Evolutionary conservation across 2,888 invertebrate genomes (phyloP).

Genomic region (Drosophila kuntzei): DNA sequence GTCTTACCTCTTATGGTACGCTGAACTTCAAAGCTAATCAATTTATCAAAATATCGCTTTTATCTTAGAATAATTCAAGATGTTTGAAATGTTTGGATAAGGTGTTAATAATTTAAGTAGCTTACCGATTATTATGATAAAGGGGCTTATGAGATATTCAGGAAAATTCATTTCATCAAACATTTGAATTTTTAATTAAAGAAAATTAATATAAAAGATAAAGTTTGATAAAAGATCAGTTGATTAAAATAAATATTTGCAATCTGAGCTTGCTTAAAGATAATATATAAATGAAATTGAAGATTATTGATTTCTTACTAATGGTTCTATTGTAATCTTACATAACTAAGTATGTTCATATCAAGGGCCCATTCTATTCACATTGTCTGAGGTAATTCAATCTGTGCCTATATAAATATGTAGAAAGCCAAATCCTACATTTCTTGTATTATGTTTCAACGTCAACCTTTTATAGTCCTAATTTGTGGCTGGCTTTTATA

Average conservation of each 20-base stretch:
- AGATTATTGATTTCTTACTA: background rate
- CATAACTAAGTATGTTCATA: slow-evolving; percentile 1
- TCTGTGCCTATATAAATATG: slow-evolving; percentile 4
- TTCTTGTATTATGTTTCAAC: slow-evolving; percentile 22
- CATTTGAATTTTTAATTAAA: background rate
- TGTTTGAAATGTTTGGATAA: background rate
- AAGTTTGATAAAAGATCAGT: background rate
- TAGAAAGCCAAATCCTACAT: slow-evolving; percentile 28
- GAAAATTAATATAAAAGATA: background rate
- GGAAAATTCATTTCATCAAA: too few relatives aligned
- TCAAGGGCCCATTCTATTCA: background rate
- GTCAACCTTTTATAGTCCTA: slow-evolving; percentile 18
- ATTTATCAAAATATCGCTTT: background rate
- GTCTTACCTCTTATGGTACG: background rate
- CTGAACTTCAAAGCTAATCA: slow-evolving; percentile 14
- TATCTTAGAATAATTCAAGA: background rate
- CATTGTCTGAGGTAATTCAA: slow-evolving; percentile 2
- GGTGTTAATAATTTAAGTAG: too few relatives aligned
- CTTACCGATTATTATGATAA: background rate
- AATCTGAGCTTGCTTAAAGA: background rate
- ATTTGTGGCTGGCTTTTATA: slow-evolving; percentile 27
- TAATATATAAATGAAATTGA: background rate
- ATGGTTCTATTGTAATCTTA: slow-evolving; percentile 17
- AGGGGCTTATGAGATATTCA: too few relatives aligned
- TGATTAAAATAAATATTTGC: background rate